Evolutionary conservation across 2,797 vertebrate species (phyloP), one percentile per base, ranked within the genome.

Genomic region (Hemitrygon akajei): DNA sequence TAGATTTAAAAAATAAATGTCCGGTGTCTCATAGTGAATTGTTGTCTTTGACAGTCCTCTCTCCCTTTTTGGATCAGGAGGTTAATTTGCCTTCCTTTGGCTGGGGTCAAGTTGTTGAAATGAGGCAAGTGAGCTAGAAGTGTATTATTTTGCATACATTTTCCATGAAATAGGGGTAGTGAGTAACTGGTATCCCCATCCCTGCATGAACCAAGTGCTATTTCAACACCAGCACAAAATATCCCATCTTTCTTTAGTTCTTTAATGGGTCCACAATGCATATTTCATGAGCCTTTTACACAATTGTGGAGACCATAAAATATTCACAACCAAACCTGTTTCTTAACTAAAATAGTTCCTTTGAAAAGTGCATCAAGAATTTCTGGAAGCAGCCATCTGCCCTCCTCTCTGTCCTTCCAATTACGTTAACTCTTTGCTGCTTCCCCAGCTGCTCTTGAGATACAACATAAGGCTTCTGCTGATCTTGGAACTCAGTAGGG

Each of bases 231-330:
- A 3, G n/a, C 37, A 40, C 1, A n/a, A 89, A 63, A 89, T 37
- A 89, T 63, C 60, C 63, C 60, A 89, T 37, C 10, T 89, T 89
- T 89, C 60, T 69, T 66, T 66, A 66, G 60, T 66, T 34, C 60
- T 34, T 89, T 89, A 89, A 89, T 89, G 86, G 60, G 86, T 89
- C 20, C 86, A 20, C 63, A 69, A 89, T 89, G 63, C 69, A 89
- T 37, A 69, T 89, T 89, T 89, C n/a, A 89, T 89, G 60, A 89
- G 63, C 7, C 18, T 69, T 37, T 66, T 69, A 69, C 60, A 22
- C 63, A 69, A 69, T 89, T 37, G 86, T 69, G 34, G 66, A 69
- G 20, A 7, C 86, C 63, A 89, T 89, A 89, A 89, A 89, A 89
- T 89, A 89, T 89, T 89, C 63, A 89, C 60, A 89, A 22, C n/a